phyloP scores from a whole-genome alignment of 2,888 invertebrate genomes.

The Geophilus truncorum region DNA sequence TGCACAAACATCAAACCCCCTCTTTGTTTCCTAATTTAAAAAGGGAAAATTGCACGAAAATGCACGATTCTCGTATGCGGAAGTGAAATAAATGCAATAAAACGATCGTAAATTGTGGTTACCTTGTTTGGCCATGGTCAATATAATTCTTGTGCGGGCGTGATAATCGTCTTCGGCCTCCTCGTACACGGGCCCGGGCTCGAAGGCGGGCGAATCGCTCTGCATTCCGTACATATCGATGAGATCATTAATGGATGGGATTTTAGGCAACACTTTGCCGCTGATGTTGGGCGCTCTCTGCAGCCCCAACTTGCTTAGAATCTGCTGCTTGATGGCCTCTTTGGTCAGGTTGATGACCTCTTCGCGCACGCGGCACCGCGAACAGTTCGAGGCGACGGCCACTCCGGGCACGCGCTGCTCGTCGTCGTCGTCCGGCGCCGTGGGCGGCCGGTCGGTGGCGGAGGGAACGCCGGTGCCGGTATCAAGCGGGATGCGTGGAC shows the following conservation, averaged over 20 bases:
- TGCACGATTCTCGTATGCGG: neutral
- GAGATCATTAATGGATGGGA: conserved; percentile 52
- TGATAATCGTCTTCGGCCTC: conserved; percentile 63
- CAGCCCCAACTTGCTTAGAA: conserved; percentile 57
- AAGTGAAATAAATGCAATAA: neutral
- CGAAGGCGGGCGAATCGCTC: conserved; percentile 49
- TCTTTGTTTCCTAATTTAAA: neutral
- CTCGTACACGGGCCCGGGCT: conserved; percentile 52
- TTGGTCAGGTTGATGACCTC: conserved; percentile 57
- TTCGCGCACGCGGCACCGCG: conserved; percentile 55
- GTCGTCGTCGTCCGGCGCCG: neutral
- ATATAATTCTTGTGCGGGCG: conserved; percentile 62
- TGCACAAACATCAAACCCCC: too few species aligned
- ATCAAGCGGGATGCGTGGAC: neutral
- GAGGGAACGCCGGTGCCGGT: neutral
- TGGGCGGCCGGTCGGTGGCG: neutral
- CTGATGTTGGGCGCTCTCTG: conserved; percentile 61
- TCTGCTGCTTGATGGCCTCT: conserved; percentile 58
- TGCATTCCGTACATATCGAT: conserved; percentile 53
- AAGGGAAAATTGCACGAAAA: neutral
- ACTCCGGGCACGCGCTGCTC: conserved; percentile 6
- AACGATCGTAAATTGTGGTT: conserved; percentile 40
- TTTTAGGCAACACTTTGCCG: conserved; percentile 55
- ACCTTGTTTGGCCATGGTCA: conserved; percentile 61
- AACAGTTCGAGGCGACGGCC: conserved; percentile 46